Conservation (phyloP, 2,113 vertebrate genomes). For the Halcyon malimbica region DNA sequence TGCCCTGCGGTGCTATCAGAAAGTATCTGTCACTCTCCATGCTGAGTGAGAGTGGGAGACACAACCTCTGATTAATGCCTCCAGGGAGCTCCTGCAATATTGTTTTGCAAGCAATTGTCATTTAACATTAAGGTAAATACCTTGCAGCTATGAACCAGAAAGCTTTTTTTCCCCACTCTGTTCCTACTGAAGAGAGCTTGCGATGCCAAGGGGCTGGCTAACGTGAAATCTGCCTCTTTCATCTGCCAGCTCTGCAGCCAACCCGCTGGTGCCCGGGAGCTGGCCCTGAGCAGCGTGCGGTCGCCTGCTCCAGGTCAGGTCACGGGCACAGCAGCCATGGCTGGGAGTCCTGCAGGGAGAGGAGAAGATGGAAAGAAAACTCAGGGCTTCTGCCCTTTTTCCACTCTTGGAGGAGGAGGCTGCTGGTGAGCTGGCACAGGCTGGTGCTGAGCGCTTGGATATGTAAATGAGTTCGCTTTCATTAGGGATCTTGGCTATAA, state of each 20-base stretch:
- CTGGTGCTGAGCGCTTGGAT: not conserved
- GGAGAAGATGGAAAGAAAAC: not conserved
- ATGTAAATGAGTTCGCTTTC: not conserved
- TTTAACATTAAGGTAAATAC: slow-evolving; percentile 34
- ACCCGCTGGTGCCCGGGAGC: not conserved
- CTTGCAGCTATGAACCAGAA: not conserved
- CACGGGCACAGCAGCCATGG: not conserved
- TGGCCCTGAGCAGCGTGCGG: not conserved
- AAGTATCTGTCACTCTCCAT: not conserved
- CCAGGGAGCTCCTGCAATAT: not conserved
- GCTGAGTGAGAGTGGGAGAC: not conserved
- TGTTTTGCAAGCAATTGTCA: slow-evolving; percentile 28
- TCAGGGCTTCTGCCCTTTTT: not conserved
- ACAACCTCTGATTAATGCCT: not conserved
- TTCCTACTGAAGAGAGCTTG: not conserved
- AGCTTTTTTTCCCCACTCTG: not conserved
- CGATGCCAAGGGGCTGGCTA: not conserved
- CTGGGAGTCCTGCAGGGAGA: too few species aligned
- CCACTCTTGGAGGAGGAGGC: not conserved
- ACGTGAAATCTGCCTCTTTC: not conserved
- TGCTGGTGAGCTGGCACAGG: not conserved
- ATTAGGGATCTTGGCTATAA: not conserved
- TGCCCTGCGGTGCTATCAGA: not conserved
- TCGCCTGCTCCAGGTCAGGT: fast-evolving
- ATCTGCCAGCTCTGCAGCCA: not conserved